Base-by-base conservation (phyloP, 2,888 invertebrate species). In the Tethea ocularis region DNA sequence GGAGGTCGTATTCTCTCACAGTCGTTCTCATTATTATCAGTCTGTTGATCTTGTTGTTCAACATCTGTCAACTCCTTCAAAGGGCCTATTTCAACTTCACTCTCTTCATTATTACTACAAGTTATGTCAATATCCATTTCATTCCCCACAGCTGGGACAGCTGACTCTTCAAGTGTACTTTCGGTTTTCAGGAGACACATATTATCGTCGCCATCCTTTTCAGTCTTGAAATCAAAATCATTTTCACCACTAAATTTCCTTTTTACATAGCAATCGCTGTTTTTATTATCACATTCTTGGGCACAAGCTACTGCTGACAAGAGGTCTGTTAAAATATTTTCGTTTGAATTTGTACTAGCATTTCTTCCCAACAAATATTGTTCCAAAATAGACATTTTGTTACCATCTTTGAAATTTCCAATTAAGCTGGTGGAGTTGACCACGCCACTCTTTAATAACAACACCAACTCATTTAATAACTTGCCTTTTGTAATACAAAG, bases 401-500 rank as follows among this genome's bases (percentile, higher is more conserved):
- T 94, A 64, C 84, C 84, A 65, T 91, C 89, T 73, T 89, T 91
- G 54, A 80, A 75, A 77, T 84, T 87, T n/a, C 82, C 77, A 15
- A 91, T 66, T 66, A 93, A 82, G 63, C 74, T 81, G 2, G 88
- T 87, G 2, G 94, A 88, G 67, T 93, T 93, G 51, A 92, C 74
- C 24, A 78, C 80, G 60, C 95, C 96, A 4, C 95, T 95, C 95
- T 80, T 96, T 87, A 78, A 95, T 77, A 71, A 95, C 75, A 60
- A 93, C 72, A 71, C 95, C 56, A 97, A 84, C 74, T 97, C 96
- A 68, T 95, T 95, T 56, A 97, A 94, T 5, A 97, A 91, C 69
- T 94, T 94, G 6, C 94, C 95, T 79, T 96, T 96, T 78, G 96
- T 95, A 57, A 97, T 91, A 80, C 98, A 98, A 54, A 96, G 84